Percentiles rank a stretch among this genome's conserved stretches.
These are phyloP conservation scores for Oophaga pumilio DNA, from an alignment of 2,113 vertebrate species.

Conservation along the genomic window DNA sequence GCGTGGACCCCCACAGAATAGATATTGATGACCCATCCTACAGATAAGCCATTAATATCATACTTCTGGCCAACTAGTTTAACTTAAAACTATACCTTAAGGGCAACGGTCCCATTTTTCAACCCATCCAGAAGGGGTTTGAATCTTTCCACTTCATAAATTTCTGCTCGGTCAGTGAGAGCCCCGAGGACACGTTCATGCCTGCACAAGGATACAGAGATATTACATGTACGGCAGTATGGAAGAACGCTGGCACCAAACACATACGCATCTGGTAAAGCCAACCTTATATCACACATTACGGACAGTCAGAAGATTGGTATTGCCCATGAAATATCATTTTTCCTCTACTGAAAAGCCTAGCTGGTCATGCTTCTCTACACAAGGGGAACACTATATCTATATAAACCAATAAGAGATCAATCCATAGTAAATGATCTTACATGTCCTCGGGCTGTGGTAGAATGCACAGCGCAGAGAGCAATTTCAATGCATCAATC, in stretches of 20 bases:
- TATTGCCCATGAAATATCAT: not conserved
- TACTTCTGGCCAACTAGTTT: too few relatives aligned
- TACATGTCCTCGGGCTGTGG: conserved; percentile 85
- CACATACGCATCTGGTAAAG: not conserved
- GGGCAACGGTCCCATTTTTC: conserved; percentile 73
- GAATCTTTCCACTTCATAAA: conserved; percentile 82
- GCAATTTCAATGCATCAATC: conserved; percentile 84
- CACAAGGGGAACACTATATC: not conserved
- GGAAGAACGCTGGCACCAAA: not conserved
- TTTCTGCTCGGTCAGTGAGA: conserved; percentile 84
- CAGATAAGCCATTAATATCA: too few relatives aligned
- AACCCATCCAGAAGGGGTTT: conserved; percentile 83
- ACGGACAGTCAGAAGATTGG: not conserved
- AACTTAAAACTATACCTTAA: conserved; percentile 69
- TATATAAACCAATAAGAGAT: not conserved
- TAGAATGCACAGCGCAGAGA: conserved; percentile 88
- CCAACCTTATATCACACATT: not conserved
- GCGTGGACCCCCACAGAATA: too few relatives aligned
- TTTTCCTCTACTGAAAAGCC: not conserved
- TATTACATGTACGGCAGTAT: not conserved
- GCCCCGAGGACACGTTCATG: conserved; percentile 86
- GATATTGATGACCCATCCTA: too few relatives aligned
- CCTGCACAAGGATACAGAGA: conserved; percentile 62
- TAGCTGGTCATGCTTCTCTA: not conserved
- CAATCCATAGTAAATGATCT: conserved; percentile 59